A percentile compares a stretch with the other conserved stretches of the same genome.
Conservation (phyloP, 2,113 vertebrate species). For the Orcinus orca region DNA sequence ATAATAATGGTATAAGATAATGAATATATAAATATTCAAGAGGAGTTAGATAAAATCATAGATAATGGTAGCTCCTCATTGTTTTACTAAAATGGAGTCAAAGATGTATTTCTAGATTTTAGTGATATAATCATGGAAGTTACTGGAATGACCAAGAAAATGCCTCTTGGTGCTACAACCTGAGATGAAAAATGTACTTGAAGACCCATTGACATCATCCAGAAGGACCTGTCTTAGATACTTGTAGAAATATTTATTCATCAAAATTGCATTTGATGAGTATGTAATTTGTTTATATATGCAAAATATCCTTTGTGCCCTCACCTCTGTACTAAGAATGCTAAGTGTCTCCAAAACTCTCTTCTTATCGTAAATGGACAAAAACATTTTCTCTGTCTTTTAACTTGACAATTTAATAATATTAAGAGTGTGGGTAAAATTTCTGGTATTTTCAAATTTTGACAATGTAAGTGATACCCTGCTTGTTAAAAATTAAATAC, state of each 20-base stretch:
- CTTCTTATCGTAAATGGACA: neutral
- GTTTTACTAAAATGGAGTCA: neutral
- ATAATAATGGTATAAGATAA: neutral
- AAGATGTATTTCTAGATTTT: neutral
- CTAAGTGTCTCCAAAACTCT: neutral
- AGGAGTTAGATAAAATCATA: slow-evolving; percentile 24
- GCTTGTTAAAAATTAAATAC: neutral
- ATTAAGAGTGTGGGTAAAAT: neutral
- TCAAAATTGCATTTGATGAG: neutral
- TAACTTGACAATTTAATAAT: neutral
- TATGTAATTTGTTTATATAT: neutral
- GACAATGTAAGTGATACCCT: neutral
- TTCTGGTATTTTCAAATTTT: neutral
- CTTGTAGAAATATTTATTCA: neutral
- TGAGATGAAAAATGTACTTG: too few species aligned
- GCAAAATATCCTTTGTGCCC: neutral
- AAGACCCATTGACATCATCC: neutral
- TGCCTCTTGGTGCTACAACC: neutral
- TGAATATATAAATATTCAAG: slow-evolving; percentile 36
- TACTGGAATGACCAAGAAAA: neutral
- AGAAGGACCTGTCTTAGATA: neutral
- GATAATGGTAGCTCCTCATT: neutral
- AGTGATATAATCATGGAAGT: neutral
- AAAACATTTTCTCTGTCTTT: neutral
- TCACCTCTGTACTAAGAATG: neutral